Percentiles rank a stretch among this genome's conserved stretches.
Conservation (phyloP, 2,797 vertebrate genomes). For the Vespertilio murinus region DNA sequence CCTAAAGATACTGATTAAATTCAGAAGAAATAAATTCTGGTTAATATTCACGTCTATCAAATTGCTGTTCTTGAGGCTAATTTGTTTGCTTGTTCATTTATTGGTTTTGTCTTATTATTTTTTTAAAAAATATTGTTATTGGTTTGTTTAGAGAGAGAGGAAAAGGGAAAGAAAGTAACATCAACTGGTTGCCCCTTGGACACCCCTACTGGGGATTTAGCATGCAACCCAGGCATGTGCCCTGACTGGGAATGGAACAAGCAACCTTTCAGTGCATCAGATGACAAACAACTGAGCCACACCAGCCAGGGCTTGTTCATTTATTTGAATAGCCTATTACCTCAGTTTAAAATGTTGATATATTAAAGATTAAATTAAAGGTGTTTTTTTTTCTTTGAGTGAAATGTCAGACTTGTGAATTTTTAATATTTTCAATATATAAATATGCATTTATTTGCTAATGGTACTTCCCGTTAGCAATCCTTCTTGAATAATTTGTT, state of each 20-base stretch:
- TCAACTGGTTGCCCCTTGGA: background rate
- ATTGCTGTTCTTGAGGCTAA: constrained; percentile 60
- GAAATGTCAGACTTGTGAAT: constrained; percentile 50
- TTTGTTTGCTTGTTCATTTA: constrained; percentile 31
- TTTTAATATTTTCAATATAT: constrained; percentile 19
- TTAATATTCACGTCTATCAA: constrained; percentile 58
- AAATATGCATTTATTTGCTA: constrained; percentile 57
- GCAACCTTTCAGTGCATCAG: background rate
- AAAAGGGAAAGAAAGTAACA: background rate
- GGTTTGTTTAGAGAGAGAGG: background rate
- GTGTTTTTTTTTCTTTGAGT: constrained; percentile 32
- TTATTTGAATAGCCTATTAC: constrained; percentile 57
- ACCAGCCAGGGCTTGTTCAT: background rate
- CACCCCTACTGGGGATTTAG: background rate
- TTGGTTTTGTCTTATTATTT: background rate
- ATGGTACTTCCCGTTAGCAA: constrained; percentile 18
- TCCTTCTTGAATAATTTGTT: constrained; percentile 49
- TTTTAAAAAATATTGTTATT: background rate
- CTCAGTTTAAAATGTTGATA: constrained; percentile 32
- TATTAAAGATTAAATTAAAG: constrained; percentile 58
- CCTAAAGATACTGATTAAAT: constrained; percentile 13
- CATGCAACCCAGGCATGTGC: background rate
- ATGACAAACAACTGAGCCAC: background rate
- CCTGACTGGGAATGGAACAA: background rate
- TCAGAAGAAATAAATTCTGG: constrained; percentile 25